Percentiles rank a stretch among this genome's conserved stretches.
Evolutionary conservation across 2,113 vertebrate genomes (phyloP).

Genomic region (Aspiorhynchus laticeps): DNA sequence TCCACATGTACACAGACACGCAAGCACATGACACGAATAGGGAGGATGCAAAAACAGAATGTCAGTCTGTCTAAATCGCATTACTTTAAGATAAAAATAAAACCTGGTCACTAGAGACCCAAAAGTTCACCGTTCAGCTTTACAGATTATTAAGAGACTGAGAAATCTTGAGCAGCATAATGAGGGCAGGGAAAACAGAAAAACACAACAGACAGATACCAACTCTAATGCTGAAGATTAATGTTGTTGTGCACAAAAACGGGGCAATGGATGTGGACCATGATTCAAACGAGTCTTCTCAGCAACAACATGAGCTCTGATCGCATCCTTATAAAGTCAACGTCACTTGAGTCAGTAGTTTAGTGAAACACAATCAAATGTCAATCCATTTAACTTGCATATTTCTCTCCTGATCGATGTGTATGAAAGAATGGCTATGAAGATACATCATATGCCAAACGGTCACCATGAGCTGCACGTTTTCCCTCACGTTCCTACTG

Average conservation of each 20-base stretch:
- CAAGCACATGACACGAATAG: constrained; percentile 38
- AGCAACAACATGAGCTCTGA: neutral
- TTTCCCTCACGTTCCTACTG: neutral
- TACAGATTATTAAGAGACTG: constrained; percentile 33
- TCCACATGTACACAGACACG: constrained; percentile 30
- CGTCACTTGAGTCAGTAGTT: neutral
- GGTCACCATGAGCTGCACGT: neutral
- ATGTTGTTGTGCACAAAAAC: neutral
- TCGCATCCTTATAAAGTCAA: neutral
- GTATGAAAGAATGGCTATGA: constrained; percentile 4
- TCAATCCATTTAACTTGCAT: neutral
- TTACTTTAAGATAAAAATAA: constrained; percentile 16
- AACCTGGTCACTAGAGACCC: constrained; percentile 4
- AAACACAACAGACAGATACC: neutral
- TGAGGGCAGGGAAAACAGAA: neutral
- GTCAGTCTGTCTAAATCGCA: constrained; percentile 18
- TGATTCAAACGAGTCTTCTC: neutral
- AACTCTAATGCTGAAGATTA: neutral
- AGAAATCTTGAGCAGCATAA: constrained; percentile 23
- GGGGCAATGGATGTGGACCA: neutral
- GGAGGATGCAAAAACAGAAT: neutral
- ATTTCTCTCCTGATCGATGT: neutral
- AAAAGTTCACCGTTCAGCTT: constrained; percentile 19
- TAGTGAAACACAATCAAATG: constrained; percentile 7
- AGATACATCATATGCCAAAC: constrained; percentile 20